phyloP scores from a whole-genome alignment of 1,140 invertebrate species.

The Neomicropteryx cornuta region DNA sequence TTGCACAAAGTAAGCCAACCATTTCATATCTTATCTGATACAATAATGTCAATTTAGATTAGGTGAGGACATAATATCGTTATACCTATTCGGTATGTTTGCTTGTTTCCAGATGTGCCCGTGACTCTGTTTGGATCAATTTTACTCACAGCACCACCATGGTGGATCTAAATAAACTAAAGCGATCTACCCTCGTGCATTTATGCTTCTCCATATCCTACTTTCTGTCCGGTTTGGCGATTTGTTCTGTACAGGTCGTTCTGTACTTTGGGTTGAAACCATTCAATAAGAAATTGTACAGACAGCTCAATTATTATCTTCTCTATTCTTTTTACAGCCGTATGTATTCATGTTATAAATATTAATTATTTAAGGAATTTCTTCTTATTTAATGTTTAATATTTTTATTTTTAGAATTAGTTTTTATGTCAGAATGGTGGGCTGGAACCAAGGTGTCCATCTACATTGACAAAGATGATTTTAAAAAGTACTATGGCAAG shows the following conservation, averaged over 20 bases:
- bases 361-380: constrained; percentile 8
- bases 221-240: constrained; percentile 76
- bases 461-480: constrained; percentile 70
- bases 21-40: no score
- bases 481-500: constrained; percentile 68
- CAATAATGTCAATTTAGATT: no score
- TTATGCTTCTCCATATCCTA: constrained; percentile 81
- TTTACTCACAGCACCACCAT: no score
- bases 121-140: no score
- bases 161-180: constrained; percentile 51
- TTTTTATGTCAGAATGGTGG: constrained; percentile 92
- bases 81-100: no score
- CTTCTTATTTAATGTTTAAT: constrained; percentile 1
- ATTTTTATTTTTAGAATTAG: constrained; percentile 60
- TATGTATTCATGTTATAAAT: constrained; percentile 49
- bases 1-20: no score
- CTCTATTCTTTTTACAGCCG: constrained; percentile 82
- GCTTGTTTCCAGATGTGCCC: no score
- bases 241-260: constrained; percentile 71
- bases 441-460: constrained; percentile 59
- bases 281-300: constrained; percentile 64
- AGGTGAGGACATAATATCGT: no score
- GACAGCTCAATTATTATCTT: constrained; percentile 86
- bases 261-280: constrained; percentile 65
- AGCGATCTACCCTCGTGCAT: constrained; percentile 54